A percentile compares a stretch with the other conserved stretches of the same genome.
These are phyloP conservation scores for Cavia porcellus DNA, from an alignment of 2,113 vertebrate genomes.

Conservation along the genomic window DNA sequence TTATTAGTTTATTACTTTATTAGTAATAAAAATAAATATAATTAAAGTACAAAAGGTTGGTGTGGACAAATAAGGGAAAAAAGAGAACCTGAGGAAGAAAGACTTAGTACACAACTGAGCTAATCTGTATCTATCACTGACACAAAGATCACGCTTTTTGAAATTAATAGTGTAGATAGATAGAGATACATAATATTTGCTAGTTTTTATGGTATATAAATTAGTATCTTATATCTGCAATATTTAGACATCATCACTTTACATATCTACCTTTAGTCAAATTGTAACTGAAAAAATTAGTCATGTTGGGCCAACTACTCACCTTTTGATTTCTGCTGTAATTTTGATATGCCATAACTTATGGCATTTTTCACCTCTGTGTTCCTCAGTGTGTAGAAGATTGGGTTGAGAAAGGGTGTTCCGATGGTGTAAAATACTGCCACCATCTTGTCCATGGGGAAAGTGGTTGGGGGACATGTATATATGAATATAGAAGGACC, in stretches of 20 bases:
- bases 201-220: neutral
- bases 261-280: neutral
- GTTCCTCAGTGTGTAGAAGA: slow-evolving; percentile 49
- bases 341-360: neutral
- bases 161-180: neutral
- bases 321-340: neutral
- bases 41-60: neutral
- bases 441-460: slow-evolving; percentile 53
- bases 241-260: neutral
- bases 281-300: neutral
- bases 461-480: neutral
- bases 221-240: neutral
- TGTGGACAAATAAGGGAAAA: neutral
- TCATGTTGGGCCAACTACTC: neutral
- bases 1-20: neutral
- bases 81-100: neutral
- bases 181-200: neutral
- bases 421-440: slow-evolving; percentile 8
- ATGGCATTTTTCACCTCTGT: slow-evolving; percentile 59
- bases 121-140: neutral
- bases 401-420: slow-evolving; percentile 35
- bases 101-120: neutral
- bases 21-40: neutral
- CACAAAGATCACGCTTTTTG: neutral
- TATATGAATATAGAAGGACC: slow-evolving; percentile 41